A percentile compares a stretch with the other conserved stretches of the same genome.
phyloP scores from a whole-genome alignment of 2,797 vertebrate genomes.

The Masticophis lateralis region DNA sequence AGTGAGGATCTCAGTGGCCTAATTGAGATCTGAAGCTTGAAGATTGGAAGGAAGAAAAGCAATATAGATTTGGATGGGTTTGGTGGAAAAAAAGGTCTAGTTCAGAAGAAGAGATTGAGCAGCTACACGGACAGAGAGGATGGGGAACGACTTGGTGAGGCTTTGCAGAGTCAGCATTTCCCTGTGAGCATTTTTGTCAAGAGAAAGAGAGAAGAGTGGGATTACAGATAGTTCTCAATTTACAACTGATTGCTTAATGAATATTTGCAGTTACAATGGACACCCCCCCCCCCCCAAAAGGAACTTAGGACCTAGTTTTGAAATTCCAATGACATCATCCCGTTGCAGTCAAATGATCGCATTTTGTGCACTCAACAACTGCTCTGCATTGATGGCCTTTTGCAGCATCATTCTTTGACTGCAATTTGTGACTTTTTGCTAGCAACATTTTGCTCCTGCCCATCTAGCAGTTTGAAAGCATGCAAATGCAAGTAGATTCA shows the following conservation, averaged over 20 bases:
- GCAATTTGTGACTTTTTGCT: not conserved
- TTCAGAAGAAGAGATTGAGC: not conserved
- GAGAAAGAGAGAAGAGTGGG: not conserved
- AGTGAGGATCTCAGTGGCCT: not conserved
- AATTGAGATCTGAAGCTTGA: not conserved
- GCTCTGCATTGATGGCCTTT: not conserved
- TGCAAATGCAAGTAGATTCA: not conserved
- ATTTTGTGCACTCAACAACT: not conserved
- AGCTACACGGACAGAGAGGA: not conserved
- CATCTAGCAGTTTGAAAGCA: not conserved
- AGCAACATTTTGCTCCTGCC: not conserved
- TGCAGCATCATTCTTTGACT: not conserved
- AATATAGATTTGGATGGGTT: not conserved
- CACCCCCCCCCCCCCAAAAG: not conserved
- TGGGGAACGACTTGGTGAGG: not conserved
- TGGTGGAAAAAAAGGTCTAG: not conserved
- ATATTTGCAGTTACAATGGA: not conserved
- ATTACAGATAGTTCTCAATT: not conserved
- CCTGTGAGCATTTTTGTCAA: not conserved
- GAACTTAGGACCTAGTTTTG: not conserved
- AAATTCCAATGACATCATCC: not conserved
- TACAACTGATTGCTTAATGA: not conserved
- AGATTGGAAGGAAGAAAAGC: not conserved
- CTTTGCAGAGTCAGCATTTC: not conserved
- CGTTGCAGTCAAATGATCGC: not conserved